A percentile compares a stretch with the other conserved stretches of the same genome.
Evolutionary conservation across 2,888 invertebrate genomes (phyloP).

Genomic region (Busseola fusca): DNA sequence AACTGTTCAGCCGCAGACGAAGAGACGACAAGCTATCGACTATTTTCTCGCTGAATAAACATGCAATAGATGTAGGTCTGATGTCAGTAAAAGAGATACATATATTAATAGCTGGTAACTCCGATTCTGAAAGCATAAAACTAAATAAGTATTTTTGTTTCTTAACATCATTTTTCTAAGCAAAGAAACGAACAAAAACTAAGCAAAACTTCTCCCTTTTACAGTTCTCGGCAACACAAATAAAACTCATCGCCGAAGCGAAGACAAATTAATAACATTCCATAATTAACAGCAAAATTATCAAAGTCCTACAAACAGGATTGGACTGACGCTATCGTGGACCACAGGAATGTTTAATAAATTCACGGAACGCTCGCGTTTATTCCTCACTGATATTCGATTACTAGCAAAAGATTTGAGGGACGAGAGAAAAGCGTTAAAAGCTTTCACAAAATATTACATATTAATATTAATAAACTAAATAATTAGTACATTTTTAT

Average conservation of each 20-base stretch:
- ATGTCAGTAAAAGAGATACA: neutral
- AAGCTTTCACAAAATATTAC: neutral
- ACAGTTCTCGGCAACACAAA: constrained; percentile 15
- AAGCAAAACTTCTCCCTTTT: neutral
- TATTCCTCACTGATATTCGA: constrained; percentile 41
- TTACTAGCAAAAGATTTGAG: constrained; percentile 2
- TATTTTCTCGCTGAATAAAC: neutral
- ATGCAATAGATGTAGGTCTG: neutral
- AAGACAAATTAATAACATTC: constrained; percentile 45
- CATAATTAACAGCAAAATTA: constrained; percentile 48
- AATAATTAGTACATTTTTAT: too few relatives aligned
- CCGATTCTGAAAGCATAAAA: neutral
- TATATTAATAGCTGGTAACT: neutral
- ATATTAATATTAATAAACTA: neutral
- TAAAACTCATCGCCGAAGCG: constrained; percentile 19
- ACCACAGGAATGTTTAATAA: constrained; percentile 47
- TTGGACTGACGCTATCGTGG: constrained; percentile 36
- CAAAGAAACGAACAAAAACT: constrained; percentile 2
- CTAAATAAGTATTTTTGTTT: neutral
- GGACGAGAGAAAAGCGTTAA: constrained; percentile 9
- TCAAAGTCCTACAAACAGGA: constrained; percentile 18
- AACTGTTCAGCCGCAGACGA: neutral
- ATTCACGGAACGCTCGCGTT: constrained; percentile 36
- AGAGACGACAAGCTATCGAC: neutral
- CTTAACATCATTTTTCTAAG: neutral